A percentile compares a stretch with the other conserved stretches of the same genome.
Evolutionary conservation across 1,140 invertebrate genomes (phyloP).

Genomic region (Acyrthosiphon pisum): DNA sequence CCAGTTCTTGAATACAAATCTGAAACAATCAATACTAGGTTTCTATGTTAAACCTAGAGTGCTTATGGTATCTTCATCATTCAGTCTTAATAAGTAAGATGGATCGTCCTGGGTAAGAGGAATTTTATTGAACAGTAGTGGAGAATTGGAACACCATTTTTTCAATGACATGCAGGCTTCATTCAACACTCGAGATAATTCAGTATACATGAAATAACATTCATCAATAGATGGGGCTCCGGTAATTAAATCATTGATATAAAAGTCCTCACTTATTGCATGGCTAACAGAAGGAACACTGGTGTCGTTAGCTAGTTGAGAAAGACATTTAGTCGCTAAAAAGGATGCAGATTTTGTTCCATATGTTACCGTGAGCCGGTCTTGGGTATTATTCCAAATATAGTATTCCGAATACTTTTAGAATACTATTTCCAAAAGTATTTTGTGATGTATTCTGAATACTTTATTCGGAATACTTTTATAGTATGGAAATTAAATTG

Average conservation of each 20-base stretch:
- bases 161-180: neutral
- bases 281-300: neutral
- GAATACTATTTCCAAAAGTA: no score
- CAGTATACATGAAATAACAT: neutral
- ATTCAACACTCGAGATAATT: neutral
- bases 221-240: no score
- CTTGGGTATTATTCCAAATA: no score
- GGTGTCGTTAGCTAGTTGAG: neutral
- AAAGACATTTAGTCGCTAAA: constrained; percentile 60
- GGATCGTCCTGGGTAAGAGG: neutral
- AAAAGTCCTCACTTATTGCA: neutral
- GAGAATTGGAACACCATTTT: constrained; percentile 6
- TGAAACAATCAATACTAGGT: neutral
- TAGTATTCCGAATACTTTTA: no score
- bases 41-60: neutral
- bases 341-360: constrained; percentile 61
- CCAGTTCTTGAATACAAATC: neutral
- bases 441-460: no score
- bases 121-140: neutral
- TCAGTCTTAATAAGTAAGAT: neutral
- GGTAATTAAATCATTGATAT: neutral
- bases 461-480: no score
- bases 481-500: no score
- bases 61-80: neutral
- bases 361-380: no score